These are phyloP conservation scores for Agrochola lota DNA, from an alignment of 2,888 invertebrate genomes.

Conservation along the genomic window DNA sequence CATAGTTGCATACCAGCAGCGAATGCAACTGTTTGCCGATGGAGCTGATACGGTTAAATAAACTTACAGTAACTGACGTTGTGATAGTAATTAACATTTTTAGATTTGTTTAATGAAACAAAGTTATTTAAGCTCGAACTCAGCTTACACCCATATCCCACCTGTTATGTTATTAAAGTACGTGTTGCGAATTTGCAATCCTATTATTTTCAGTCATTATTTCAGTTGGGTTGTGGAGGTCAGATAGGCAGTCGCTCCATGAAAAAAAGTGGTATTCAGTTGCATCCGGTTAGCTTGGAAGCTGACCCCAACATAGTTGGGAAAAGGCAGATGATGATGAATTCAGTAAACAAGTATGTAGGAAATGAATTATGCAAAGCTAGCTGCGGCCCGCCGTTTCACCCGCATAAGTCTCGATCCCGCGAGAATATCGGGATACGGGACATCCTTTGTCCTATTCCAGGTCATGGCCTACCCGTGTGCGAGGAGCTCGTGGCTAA, in stretches of 20 bases:
- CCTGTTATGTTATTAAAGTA: not conserved
- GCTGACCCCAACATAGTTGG: not conserved
- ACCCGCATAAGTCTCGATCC: no score
- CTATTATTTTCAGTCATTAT: not conserved
- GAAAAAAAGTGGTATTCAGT: not conserved
- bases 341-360: not conserved
- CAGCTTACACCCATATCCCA: not conserved
- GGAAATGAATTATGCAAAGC: not conserved
- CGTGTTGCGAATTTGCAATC: not conserved
- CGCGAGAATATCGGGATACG: no score
- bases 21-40: constrained; percentile 23
- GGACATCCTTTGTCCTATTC: no score
- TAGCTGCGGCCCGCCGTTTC: no score
- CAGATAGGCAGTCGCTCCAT: not conserved
- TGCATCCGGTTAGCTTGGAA: not conserved
- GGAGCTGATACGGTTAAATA: constrained; percentile 20
- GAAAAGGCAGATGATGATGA: not conserved
- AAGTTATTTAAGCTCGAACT: not conserved
- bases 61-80: not conserved
- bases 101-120: not conserved
- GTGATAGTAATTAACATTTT: not conserved
- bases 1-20: constrained; percentile 29
- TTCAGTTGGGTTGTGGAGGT: not conserved
- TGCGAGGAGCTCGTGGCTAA: no score
- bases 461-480: no score